These are phyloP conservation scores for Elanus axillaris DNA, from an alignment of 2,113 vertebrate genomes.

Conservation along the genomic window DNA sequence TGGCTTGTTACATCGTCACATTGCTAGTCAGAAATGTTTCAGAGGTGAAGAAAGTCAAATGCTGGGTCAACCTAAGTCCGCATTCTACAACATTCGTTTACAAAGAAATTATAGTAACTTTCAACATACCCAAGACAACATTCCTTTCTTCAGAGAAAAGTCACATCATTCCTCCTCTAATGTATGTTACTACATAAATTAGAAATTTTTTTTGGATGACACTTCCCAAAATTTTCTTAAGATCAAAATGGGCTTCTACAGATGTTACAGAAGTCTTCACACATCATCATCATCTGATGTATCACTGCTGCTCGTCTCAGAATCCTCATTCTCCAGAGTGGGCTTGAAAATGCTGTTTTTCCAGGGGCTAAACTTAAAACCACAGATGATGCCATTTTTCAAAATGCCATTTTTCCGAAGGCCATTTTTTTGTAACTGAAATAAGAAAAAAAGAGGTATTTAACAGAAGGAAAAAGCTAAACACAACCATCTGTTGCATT, in stretches of 20 bases:
- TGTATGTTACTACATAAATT: conserved; percentile 62
- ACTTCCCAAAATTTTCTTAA: conserved; percentile 58
- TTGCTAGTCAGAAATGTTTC: conserved; percentile 74
- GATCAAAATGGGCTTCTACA: conserved; percentile 49
- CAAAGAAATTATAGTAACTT: conserved; percentile 66
- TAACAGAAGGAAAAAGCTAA: neutral
- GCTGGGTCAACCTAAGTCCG: conserved; percentile 66
- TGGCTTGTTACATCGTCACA: conserved; percentile 76
- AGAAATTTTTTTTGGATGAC: conserved; percentile 49
- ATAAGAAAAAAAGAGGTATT: neutral
- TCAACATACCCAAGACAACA: conserved; percentile 49
- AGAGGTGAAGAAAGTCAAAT: conserved; percentile 68
- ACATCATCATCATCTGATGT: conserved; percentile 81
- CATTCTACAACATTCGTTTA: conserved; percentile 71
- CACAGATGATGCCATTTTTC: conserved; percentile 74
- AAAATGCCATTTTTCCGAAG: conserved; percentile 78
- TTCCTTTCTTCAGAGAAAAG: conserved; percentile 58
- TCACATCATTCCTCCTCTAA: conserved; percentile 51
- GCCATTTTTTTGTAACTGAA: conserved; percentile 80
- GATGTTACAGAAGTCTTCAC: conserved; percentile 62
- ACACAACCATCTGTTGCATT: neutral
- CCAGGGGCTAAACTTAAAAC: conserved; percentile 76
- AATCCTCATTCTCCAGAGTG: conserved; percentile 74
- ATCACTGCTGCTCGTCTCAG: conserved; percentile 82
- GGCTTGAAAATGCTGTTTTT: conserved; percentile 76